Percentiles rank a stretch among this genome's conserved stretches.
Evolutionary conservation across 2,113 vertebrate species (phyloP).

Genomic region (Cebus imitator): DNA sequence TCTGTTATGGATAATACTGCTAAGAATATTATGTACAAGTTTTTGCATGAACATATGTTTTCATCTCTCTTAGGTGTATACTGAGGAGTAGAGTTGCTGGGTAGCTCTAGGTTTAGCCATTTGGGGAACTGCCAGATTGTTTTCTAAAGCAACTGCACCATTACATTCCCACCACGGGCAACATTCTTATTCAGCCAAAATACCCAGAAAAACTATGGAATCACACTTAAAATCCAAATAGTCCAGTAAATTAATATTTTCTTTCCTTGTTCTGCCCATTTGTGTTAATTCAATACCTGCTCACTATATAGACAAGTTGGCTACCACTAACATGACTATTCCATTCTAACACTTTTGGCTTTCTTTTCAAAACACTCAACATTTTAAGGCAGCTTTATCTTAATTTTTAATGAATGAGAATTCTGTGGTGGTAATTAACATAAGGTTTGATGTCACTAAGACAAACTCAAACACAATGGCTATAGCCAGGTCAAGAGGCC

Average conservation of each 20-base stretch:
- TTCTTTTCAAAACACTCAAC: background rate
- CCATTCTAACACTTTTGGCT: background rate
- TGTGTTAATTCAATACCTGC: background rate
- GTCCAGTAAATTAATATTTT: background rate
- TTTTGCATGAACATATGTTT: background rate
- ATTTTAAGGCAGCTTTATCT: background rate
- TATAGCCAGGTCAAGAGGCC: background rate
- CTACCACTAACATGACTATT: background rate
- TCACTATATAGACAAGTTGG: background rate
- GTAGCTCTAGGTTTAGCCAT: slow-evolving; percentile 1
- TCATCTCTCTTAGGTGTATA: background rate
- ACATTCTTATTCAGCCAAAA: background rate
- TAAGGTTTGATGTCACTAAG: background rate
- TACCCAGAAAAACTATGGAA: background rate
- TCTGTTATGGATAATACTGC: background rate
- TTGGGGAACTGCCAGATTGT: background rate
- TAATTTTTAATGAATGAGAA: background rate
- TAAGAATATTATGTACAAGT: background rate
- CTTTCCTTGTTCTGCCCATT: background rate
- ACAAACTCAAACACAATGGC: background rate
- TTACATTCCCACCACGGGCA: background rate
- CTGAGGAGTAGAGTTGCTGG: background rate
- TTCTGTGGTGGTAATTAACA: background rate
- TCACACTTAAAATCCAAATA: background rate
- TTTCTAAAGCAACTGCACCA: background rate